Evolutionary conservation across 2,888 invertebrate genomes (phyloP).

Genomic region (Drosophila mulleri): DNA sequence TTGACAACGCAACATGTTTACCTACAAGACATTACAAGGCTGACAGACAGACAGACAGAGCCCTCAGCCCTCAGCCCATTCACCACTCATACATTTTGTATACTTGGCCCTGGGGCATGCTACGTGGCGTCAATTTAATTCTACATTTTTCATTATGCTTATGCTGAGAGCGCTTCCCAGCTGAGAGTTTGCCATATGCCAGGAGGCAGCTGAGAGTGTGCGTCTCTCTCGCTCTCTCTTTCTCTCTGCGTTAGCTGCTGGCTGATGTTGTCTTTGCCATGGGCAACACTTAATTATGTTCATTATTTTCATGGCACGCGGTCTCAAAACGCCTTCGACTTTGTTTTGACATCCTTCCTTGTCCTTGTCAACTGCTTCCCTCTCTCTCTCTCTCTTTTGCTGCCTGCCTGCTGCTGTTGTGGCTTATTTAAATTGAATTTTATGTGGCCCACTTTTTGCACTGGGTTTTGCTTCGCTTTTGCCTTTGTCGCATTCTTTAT

Average conservation of each 20-base stretch:
- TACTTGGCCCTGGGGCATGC: slow-evolving; percentile 42
- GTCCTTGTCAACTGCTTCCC: slow-evolving; percentile 1
- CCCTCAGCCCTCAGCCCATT: not conserved
- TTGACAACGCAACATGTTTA: slow-evolving; percentile 76
- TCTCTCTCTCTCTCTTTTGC: not conserved
- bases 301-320: slow-evolving; percentile 79
- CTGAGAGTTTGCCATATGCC: slow-evolving; percentile 44
- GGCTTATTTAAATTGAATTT: slow-evolving; percentile 79
- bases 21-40: slow-evolving; percentile 80
- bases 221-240: not conserved
- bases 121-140: slow-evolving; percentile 79
- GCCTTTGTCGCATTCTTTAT: slow-evolving; percentile 45
- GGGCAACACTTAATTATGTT: slow-evolving; percentile 81
- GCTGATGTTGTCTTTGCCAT: slow-evolving; percentile 64
- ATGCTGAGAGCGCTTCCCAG: slow-evolving; percentile 44
- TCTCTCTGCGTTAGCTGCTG: not conserved
- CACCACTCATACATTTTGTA: slow-evolving; percentile 27
- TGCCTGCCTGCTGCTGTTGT: slow-evolving; percentile 15
- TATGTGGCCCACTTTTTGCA: slow-evolving; percentile 48
- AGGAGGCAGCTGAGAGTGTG: slow-evolving; percentile 9
- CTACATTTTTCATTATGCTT: slow-evolving; percentile 80
- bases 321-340: slow-evolving; percentile 52
- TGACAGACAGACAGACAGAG: slow-evolving; percentile 39
- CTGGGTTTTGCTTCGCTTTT: not conserved
- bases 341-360: slow-evolving; percentile 51